Percentiles rank a stretch among this genome's conserved stretches.
These are phyloP conservation scores for Zelleria hepariella DNA, from an alignment of 2,888 invertebrate genomes.

Conservation along the genomic window DNA sequence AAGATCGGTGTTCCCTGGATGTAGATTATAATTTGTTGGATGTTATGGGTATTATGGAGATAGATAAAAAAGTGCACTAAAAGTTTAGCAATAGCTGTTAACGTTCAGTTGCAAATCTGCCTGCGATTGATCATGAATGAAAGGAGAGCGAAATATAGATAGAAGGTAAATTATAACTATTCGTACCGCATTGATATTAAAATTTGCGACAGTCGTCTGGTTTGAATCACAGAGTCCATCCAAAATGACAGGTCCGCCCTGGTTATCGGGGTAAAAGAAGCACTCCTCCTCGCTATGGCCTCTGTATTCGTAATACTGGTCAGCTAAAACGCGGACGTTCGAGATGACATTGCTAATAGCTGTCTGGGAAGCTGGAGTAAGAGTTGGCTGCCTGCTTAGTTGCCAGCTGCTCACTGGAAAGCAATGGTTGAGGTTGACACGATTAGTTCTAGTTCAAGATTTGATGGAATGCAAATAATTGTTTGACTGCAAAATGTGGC, in stretches of 20 bases:
- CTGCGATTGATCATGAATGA: too few relatives aligned
- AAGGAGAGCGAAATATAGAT: too few relatives aligned
- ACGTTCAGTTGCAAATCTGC: too few relatives aligned
- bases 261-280: slow-evolving; percentile 52
- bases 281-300: slow-evolving; percentile 39
- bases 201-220: slow-evolving; percentile 28
- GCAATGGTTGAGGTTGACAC: background rate
- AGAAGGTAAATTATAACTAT: background rate
- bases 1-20: background rate
- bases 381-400: slow-evolving; percentile 29
- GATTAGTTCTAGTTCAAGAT: background rate
- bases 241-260: slow-evolving; percentile 44
- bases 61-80: too few relatives aligned
- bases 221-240: slow-evolving; percentile 35
- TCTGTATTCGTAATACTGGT: slow-evolving; percentile 34
- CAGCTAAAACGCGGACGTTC: slow-evolving; percentile 32
- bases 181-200: slow-evolving; percentile 33
- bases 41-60: too few relatives aligned
- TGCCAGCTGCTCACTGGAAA: slow-evolving; percentile 47
- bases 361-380: slow-evolving; percentile 19
- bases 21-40: background rate
- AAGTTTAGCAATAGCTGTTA: too few relatives aligned
- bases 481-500: too few relatives aligned
- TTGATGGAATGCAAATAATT: background rate
- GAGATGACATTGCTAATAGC: slow-evolving; percentile 28